phyloP scores from a whole-genome alignment of 2,888 invertebrate species.

The Scrobipalpa costella region DNA sequence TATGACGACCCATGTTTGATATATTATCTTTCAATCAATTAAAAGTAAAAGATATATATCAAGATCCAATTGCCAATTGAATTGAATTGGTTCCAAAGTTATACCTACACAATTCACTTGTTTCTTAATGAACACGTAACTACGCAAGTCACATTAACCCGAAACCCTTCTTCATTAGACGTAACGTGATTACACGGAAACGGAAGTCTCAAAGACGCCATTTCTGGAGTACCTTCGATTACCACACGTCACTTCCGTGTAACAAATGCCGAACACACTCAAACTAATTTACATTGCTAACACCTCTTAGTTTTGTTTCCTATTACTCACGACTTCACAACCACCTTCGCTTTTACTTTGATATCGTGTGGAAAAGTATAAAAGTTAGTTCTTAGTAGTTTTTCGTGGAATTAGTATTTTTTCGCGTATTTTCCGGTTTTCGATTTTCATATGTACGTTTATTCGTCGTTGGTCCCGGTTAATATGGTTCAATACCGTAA shows the following conservation, averaged over 20 bases:
- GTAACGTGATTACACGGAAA: constrained; percentile 27
- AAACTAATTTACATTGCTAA: constrained; percentile 27
- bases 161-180: constrained; percentile 30
- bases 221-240: constrained; percentile 8
- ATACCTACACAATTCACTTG: not conserved
- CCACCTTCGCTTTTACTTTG: too few relatives aligned
- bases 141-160: constrained; percentile 20
- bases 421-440: too few relatives aligned
- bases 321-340: not conserved
- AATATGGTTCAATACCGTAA: too few relatives aligned
- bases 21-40: too few relatives aligned
- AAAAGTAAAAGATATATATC: too few relatives aligned
- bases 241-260: constrained; percentile 21
- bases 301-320: not conserved
- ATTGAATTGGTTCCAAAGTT: not conserved
- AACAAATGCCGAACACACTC: constrained; percentile 24
- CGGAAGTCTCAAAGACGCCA: not conserved
- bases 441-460: too few relatives aligned
- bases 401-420: too few relatives aligned
- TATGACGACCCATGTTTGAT: too few relatives aligned
- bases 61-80: too few relatives aligned
- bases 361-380: not conserved
- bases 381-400: too few relatives aligned
- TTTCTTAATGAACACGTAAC: not conserved
- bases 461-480: too few relatives aligned